Conservation (phyloP, 2,888 invertebrate species). For the Eilema griseolum region DNA sequence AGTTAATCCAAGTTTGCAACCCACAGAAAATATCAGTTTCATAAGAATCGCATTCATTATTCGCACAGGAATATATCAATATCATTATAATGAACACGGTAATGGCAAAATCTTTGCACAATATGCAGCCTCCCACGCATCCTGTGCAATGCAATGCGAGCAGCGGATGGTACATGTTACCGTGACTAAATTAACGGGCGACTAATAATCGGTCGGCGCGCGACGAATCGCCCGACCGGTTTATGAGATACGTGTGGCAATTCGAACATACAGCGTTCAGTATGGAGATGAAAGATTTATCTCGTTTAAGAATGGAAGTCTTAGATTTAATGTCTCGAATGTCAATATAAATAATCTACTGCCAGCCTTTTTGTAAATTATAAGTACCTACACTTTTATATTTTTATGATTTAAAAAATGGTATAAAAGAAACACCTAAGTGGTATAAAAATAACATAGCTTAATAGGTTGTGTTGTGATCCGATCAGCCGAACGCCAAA, state of each 20-base stretch:
- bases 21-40: not conserved
- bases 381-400: no score
- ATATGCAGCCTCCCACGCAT: constrained; percentile 8
- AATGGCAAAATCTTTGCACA: constrained; percentile 11
- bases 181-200: constrained; percentile 69
- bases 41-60: not conserved
- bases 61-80: constrained; percentile 31
- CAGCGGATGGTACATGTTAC: constrained; percentile 10
- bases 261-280: constrained; percentile 23
- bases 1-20: no score
- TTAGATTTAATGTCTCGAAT: not conserved
- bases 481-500: no score
- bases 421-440: no score
- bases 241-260: constrained; percentile 17
- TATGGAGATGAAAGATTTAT: constrained; percentile 16
- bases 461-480: no score
- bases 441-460: no score
- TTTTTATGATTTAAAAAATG: no score
- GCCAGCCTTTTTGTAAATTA: no score
- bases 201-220: constrained; percentile 69
- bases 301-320: not conserved
- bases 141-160: constrained; percentile 10
- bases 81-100: constrained; percentile 12
- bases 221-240: constrained; percentile 69
- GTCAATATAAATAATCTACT: no score